Evolutionary conservation across 2,888 invertebrate species (phyloP).

Genomic region (Atethmia centrago): DNA sequence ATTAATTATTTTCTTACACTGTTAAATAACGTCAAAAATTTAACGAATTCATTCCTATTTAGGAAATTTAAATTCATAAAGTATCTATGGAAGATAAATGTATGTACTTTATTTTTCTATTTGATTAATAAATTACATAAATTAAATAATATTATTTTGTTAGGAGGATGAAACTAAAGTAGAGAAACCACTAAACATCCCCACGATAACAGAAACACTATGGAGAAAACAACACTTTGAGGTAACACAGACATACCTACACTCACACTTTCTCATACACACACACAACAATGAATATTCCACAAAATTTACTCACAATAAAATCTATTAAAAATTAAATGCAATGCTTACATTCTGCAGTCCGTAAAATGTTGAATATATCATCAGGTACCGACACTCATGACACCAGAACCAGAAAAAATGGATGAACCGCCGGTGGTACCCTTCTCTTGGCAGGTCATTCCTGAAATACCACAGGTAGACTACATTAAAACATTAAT

Average conservation of each 20-base stretch:
- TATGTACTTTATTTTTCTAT: too few species aligned
- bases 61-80: conserved; percentile 30
- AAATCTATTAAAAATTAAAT: conserved; percentile 16
- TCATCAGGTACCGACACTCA: conserved; percentile 79
- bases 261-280: conserved; percentile 44
- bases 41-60: conserved; percentile 7
- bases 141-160: conserved; percentile 21
- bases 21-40: not conserved
- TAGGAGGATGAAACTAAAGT: conserved; percentile 50
- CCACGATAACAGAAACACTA: conserved; percentile 65
- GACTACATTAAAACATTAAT: conserved; percentile 32
- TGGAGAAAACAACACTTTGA: conserved; percentile 72
- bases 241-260: conserved; percentile 53
- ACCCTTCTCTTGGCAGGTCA: conserved; percentile 86
- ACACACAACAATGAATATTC: conserved; percentile 60
- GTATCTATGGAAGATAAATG: conserved; percentile 4
- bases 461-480: conserved; percentile 89
- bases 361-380: conserved; percentile 44
- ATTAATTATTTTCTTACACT: not conserved
- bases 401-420: conserved; percentile 78
- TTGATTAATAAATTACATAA: not conserved
- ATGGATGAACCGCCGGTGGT: conserved; percentile 81
- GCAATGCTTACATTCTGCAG: conserved; percentile 26
- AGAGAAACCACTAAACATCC: conserved; percentile 64
- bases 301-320: conserved; percentile 43